Base-by-base conservation (phyloP, 64 coral and sea anemone species). In the Montipora foliosa region DNA sequence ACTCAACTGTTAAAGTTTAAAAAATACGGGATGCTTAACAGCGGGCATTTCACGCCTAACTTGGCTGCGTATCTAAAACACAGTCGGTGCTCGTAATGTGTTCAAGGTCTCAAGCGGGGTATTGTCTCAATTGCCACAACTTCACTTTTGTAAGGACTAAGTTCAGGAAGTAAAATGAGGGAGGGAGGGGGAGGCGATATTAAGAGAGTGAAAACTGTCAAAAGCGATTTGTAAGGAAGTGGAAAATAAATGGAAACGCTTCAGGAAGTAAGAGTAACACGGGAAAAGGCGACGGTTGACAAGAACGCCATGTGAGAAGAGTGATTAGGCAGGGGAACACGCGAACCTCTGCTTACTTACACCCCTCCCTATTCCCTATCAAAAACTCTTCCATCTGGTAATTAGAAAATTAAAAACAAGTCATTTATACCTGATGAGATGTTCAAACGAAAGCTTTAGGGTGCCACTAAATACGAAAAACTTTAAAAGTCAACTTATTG, bases 41-140 rank as follows among this genome's bases (percentile, higher is more conserved):
- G 62, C 82, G 2, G 62, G 10, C 16, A 46, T 12, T 86, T 72
- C 67, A 86, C 82, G 10, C 17, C 47, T 50, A 86, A 37, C 45
- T 86, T 86, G 64, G 62, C 47, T 72, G 7, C n/a, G 44, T 17
- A 21, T 67, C 12, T 5, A 86, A 70, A 86, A 86, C 61, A 86
- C n/a, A 47, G 16, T 48, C 66, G 82, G 64, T 86, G 64, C 66
- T 15, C 49, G 82, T 71, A 20, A 29, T 86, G 82, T 86, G 45
- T 16, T 19, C 19, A 3, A 8, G 50, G 66, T 47, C 5, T 86
- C 82, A 72, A 10, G 82, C 82, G 66, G 82, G 47, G 82, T 48
- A 47, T 70, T 44, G 17, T 47, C 62, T 44, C 82, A 20, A 51
- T 22, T 37, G 0, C 37, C 37, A 37, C 37, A 37, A 37, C 37